Conservation (phyloP, 2,113 vertebrate genomes). For the Myocastor coypus region DNA sequence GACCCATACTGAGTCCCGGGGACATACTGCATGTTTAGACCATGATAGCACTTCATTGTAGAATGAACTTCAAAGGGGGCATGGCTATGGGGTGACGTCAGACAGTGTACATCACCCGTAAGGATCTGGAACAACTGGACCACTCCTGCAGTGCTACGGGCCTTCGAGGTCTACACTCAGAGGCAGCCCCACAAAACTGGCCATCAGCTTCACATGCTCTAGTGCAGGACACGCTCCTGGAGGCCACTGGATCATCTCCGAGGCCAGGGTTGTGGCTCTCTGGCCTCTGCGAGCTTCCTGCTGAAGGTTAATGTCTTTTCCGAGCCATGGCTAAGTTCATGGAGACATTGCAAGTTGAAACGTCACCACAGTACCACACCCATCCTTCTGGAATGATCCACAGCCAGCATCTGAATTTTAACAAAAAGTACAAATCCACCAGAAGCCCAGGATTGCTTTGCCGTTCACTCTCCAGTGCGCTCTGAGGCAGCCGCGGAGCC, state of each 20-base stretch:
- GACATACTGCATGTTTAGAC: background rate
- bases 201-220: fast-evolving
- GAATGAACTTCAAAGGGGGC: background rate
- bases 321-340: too few relatives aligned
- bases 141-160: fast-evolving
- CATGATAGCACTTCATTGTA: background rate
- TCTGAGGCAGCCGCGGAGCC: background rate
- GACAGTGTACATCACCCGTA: fast-evolving
- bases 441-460: fast-evolving
- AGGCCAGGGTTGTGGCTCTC: too few relatives aligned
- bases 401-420: background rate
- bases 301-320: background rate
- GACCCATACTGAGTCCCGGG: background rate
- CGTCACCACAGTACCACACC: fast-evolving
- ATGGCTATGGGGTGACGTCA: background rate
- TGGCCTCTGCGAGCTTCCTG: background rate
- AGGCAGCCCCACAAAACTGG: fast-evolving
- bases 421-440: background rate
- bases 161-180: fast-evolving
- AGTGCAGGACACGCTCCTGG: fast-evolving
- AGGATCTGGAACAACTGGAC: background rate
- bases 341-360: background rate
- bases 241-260: background rate
- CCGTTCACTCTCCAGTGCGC: background rate
- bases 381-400: fast-evolving